phyloP scores from a whole-genome alignment of 2,797 vertebrate species.

The Sebastolobus altivelis region DNA sequence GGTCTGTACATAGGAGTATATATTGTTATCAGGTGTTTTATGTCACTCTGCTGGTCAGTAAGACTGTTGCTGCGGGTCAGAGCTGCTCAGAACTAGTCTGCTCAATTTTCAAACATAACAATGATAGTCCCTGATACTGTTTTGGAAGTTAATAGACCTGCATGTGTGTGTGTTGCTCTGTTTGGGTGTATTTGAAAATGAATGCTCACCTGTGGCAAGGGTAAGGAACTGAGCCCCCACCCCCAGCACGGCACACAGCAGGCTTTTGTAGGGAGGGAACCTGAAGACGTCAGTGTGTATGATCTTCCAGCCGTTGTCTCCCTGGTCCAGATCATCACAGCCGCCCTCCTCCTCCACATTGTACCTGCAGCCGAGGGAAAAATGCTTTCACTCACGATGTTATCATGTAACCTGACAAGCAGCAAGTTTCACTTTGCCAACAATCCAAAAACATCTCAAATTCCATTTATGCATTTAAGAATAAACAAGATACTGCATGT shows the following conservation, averaged over 20 bases:
- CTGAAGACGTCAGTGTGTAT: constrained; percentile 96
- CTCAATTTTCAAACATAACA: constrained; percentile 21
- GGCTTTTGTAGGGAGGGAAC: constrained; percentile 91
- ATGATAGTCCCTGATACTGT: neutral
- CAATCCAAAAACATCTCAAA: neutral
- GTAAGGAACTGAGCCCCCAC: constrained; percentile 95
- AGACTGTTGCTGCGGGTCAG: constrained; percentile 2
- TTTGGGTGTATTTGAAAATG: constrained; percentile 10
- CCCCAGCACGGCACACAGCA: constrained; percentile 92
- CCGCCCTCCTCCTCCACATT: constrained; percentile 92
- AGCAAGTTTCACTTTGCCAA: neutral
- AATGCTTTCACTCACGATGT: neutral
- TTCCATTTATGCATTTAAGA: too few species aligned
- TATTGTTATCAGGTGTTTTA: constrained; percentile 4
- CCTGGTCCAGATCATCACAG: constrained; percentile 93
- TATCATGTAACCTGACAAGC: neutral
- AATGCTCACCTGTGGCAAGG: constrained; percentile 88
- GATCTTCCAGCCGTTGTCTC: constrained; percentile 97
- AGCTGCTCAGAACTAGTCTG: neutral
- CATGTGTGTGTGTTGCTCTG: neutral
- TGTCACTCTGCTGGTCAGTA: neutral
- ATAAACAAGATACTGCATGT: neutral
- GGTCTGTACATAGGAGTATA: neutral
- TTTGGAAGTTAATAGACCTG: neutral
- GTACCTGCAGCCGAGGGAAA: constrained; percentile 83